Percentiles rank a stretch among this genome's conserved stretches.
These are phyloP conservation scores for Martes martes DNA, from an alignment of 2,113 vertebrate species.

Conservation along the genomic window DNA sequence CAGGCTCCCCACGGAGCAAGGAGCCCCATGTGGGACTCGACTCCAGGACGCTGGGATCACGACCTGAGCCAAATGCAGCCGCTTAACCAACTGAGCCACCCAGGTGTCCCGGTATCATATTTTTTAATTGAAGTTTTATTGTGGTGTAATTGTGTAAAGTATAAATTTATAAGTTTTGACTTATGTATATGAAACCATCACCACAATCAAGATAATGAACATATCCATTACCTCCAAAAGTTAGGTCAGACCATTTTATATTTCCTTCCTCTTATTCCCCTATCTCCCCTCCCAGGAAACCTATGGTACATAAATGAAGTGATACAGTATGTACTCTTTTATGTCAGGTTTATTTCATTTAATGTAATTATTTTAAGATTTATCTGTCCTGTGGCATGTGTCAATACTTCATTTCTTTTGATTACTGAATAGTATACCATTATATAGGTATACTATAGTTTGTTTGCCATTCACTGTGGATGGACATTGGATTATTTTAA, in stretches of 20 bases:
- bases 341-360: background rate
- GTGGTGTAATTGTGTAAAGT: background rate
- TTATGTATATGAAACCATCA: background rate
- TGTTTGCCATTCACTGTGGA: background rate
- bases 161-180: background rate
- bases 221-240: background rate
- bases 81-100: no score
- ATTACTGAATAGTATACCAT: background rate
- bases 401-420: background rate
- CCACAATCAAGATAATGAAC: background rate
- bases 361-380: background rate
- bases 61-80: no score
- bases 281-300: background rate
- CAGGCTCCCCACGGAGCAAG: no score
- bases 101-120: background rate
- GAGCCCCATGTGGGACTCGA: no score
- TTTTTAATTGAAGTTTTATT: background rate
- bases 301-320: background rate
- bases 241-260: background rate
- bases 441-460: background rate
- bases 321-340: background rate
- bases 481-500: background rate
- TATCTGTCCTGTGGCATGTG: background rate
- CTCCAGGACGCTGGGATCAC: no score
- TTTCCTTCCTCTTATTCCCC: background rate